Evolutionary conservation across 2,888 invertebrate species (phyloP).

Genomic region (Meliscaeva auricollis): DNA sequence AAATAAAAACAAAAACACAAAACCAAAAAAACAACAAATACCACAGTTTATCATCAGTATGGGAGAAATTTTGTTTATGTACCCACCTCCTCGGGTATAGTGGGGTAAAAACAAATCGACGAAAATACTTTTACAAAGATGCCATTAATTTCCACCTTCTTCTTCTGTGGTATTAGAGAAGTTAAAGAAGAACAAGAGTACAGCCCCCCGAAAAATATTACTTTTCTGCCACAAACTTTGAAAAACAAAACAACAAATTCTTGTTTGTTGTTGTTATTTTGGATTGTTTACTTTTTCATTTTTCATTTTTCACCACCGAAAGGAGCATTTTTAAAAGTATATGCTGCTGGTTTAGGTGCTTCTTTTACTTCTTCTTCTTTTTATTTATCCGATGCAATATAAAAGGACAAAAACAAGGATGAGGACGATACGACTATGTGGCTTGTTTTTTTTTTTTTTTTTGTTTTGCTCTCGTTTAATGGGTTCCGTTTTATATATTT

Average conservation of each 20-base stretch:
- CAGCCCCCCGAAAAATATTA: conserved; percentile 51
- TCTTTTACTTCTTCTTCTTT: conserved; percentile 18
- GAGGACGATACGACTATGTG: conserved; percentile 8
- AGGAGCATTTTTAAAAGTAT: conserved; percentile 47
- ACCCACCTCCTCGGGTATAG: neutral
- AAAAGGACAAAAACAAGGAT: conserved; percentile 2
- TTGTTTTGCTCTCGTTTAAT: conserved; percentile 42
- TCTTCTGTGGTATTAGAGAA: conserved; percentile 60
- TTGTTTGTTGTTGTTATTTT: neutral
- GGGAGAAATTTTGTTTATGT: conserved; percentile 73
- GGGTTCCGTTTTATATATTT: conserved; percentile 47
- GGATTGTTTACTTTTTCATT: conserved; percentile 65
- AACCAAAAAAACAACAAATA: conserved; percentile 33
- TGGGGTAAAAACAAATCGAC: conserved; percentile 69
- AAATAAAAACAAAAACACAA: neutral
- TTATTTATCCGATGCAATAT: conserved; percentile 38
- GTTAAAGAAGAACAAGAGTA: neutral
- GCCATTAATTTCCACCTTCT: conserved; percentile 71
- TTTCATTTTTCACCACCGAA: conserved; percentile 58
- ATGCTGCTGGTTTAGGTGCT: conserved; percentile 9
- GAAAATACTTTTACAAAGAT: conserved; percentile 69
- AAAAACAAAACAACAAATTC: conserved; percentile 37
- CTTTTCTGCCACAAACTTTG: conserved; percentile 56
- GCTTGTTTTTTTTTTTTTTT: conserved; percentile 50
- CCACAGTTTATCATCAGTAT: conserved; percentile 64